Percentiles rank a stretch among this genome's conserved stretches.
phyloP scores from a whole-genome alignment of 2,113 vertebrate species.

The Agapornis roseicollis region DNA sequence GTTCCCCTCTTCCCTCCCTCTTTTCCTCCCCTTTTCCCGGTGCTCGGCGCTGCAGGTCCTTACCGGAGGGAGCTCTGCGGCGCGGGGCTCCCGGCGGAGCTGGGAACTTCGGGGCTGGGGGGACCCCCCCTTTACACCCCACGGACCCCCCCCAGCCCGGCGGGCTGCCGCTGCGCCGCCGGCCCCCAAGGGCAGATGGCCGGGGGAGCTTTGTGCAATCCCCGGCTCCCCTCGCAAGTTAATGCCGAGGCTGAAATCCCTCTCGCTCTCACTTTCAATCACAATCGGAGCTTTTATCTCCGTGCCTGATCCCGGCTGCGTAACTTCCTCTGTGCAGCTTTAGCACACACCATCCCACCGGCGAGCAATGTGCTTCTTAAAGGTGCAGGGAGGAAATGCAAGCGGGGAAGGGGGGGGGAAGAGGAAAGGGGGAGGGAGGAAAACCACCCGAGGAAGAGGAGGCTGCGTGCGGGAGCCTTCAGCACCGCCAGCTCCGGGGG shows the following conservation, averaged over 20 bases:
- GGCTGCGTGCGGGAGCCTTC: background rate
- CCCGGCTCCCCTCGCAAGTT: constrained; percentile 76
- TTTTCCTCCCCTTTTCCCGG: background rate
- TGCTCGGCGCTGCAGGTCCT: background rate
- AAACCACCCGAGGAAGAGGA: constrained; percentile 3
- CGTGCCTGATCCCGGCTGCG: constrained; percentile 85
- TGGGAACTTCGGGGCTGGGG: constrained; percentile 16
- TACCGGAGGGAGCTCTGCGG: constrained; percentile 37
- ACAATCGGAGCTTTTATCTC: constrained; percentile 90
- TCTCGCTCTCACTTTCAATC: constrained; percentile 90
- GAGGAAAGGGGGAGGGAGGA: background rate
- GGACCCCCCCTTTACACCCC: background rate
- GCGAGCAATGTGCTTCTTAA: constrained; percentile 80
- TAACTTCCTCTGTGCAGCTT: constrained; percentile 84
- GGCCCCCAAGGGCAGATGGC: constrained; percentile 83
- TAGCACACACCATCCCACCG: constrained; percentile 76
- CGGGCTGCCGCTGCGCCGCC: constrained; percentile 47
- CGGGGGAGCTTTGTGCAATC: constrained; percentile 78
- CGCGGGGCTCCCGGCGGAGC: constrained; percentile 15
- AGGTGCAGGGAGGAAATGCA: constrained; percentile 78
- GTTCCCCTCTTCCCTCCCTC: background rate
- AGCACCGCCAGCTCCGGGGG: background rate
- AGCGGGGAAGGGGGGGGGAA: background rate
- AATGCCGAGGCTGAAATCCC: constrained; percentile 86
- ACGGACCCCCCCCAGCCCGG: background rate